A percentile compares a stretch with the other conserved stretches of the same genome.
Evolutionary conservation across 1,140 invertebrate species (phyloP).

Genomic region (Cotesia vestalis): DNA sequence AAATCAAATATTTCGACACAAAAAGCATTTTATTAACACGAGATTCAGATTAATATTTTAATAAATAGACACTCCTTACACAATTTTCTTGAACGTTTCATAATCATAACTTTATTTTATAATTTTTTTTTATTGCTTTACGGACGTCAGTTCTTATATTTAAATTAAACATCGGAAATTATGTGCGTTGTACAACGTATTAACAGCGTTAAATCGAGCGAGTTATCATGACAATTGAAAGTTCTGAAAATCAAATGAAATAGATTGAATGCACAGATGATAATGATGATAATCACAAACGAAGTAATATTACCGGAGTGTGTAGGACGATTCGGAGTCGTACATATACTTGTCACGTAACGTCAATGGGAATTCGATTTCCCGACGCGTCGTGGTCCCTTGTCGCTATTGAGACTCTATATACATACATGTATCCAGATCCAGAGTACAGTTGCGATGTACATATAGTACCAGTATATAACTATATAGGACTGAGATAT

Average conservation of each 20-base stretch:
- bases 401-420: constrained; percentile 8
- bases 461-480: neutral
- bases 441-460: neutral
- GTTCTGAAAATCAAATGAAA: constrained; percentile 7
- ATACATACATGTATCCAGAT: neutral
- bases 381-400: neutral
- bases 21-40: no score
- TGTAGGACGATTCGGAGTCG: no score
- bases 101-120: no score
- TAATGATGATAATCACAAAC: constrained; percentile 1
- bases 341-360: constrained; percentile 18
- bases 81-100: no score
- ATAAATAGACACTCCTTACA: no score
- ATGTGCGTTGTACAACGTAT: no score
- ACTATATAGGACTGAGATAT: neutral
- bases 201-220: neutral
- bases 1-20: no score
- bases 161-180: no score
- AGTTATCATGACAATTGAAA: neutral
- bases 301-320: constrained; percentile 12
- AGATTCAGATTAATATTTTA: no score
- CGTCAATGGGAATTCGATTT: constrained; percentile 32
- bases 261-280: constrained; percentile 26
- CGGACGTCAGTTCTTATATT: no score
- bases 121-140: no score